Base-by-base conservation (phyloP, 37 sponge, comb jelly and placozoan genomes). In the Hormiphora californensis region DNA sequence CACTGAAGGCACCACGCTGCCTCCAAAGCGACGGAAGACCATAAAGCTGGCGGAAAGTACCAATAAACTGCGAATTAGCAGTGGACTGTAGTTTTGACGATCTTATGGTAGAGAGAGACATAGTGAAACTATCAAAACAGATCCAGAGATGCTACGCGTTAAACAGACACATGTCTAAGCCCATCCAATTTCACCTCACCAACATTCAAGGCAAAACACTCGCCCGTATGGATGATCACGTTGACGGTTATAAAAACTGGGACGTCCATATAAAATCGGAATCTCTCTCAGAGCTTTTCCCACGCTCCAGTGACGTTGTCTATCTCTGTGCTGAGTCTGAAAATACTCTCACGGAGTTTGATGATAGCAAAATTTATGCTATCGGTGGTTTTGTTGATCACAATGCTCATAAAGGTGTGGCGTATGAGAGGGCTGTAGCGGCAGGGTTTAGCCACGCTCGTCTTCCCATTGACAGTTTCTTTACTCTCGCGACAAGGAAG, bases 331-430 rank as follows among this genome's bases (percentile, higher is more conserved):
- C 81, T 40, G 81, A 73, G 23, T 73, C 81, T 23, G 81, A 73
- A 41, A 73, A 73, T 41, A 43, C 43, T 43, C 38, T 73, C 7
- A 15, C 81, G 23, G 27, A 32, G 5, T 73, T 73, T 73, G 81
- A 73, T 33, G 46, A 25, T 40, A 33, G 35, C 25, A 73, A 73
- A 40, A 33, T 40, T 40, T 73, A 73, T 73, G 81, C 44, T 1
- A 73, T 73, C 9, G 81, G 81, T 7, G 81, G 81, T 27, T 73
- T 73, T 73, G 81, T 73, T n/a, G 81, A 73, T 73, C 81, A 73
- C 23, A 73, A 73, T 41, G 7, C 81, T 41, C 81, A 73, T 28
- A 73, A 73, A 30, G 81, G 81, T 11, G 25, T 73, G 5, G 32
- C 81, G 0, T 73, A 73, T 41, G 36, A 73, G 23, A 32, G 81